Evolutionary conservation across 2,113 vertebrate species (phyloP).

Genomic region (Atherinomorus stipes): DNA sequence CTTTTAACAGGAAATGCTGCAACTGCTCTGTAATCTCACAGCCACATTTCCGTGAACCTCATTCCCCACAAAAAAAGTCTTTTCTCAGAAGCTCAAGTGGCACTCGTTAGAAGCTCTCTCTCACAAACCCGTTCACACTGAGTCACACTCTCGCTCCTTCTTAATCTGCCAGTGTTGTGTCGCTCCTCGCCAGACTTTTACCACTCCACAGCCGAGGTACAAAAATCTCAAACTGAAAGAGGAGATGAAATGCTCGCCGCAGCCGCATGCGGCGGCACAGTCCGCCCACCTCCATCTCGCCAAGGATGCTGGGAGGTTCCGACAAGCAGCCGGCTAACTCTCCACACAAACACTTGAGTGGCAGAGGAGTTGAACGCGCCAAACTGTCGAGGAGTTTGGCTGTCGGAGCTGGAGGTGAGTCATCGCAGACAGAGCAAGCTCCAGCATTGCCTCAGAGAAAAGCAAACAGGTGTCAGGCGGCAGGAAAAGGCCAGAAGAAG

Average conservation of each 20-base stretch:
- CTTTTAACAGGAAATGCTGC: too few relatives aligned
- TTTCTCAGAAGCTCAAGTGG: constrained; percentile 31
- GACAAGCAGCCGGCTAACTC: constrained; percentile 36
- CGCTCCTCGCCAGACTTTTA: constrained; percentile 5
- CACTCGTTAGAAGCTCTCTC: constrained; percentile 10
- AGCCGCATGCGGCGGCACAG: constrained; percentile 23
- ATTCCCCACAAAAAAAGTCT: background rate
- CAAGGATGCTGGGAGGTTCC: constrained; percentile 34
- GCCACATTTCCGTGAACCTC: constrained; percentile 30
- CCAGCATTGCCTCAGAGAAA: constrained; percentile 22
- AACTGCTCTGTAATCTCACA: background rate
- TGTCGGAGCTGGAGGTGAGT: constrained; percentile 49
- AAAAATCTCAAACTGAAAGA: constrained; percentile 40
- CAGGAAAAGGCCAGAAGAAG: constrained; percentile 12
- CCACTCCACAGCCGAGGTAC: background rate
- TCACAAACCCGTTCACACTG: constrained; percentile 32
- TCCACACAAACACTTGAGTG: constrained; percentile 30
- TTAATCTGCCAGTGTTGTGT: constrained; percentile 13
- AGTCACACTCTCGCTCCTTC: constrained; percentile 37
- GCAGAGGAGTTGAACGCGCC: constrained; percentile 17
- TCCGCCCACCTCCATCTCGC: constrained; percentile 52
- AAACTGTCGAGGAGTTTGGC: constrained; percentile 19
- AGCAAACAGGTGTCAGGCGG: constrained; percentile 17
- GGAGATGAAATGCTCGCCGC: constrained; percentile 30
- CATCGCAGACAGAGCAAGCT: constrained; percentile 27